Percentiles rank a stretch among this genome's conserved stretches.
Evolutionary conservation across 2,888 invertebrate genomes (phyloP).

Genomic region (Epinotia bilunana): DNA sequence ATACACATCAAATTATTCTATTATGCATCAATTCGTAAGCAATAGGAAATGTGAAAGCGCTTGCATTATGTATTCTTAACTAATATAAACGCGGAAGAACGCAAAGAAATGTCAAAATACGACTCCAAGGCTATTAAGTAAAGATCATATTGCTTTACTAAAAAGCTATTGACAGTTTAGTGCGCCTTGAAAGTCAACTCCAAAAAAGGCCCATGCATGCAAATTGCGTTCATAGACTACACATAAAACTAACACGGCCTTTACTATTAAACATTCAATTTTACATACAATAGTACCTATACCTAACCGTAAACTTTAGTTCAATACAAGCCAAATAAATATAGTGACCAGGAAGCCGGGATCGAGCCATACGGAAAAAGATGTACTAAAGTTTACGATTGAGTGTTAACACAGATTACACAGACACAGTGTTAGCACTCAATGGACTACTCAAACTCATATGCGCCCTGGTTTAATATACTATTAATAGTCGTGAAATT

Average conservation of each 20-base stretch:
- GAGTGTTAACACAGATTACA: slow-evolving; percentile 28
- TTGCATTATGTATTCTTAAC: slow-evolving; percentile 14
- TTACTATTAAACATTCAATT: slow-evolving; percentile 24
- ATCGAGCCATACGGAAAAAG: slow-evolving; percentile 30
- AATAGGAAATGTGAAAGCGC: slow-evolving; percentile 5
- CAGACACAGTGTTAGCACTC: slow-evolving; percentile 32
- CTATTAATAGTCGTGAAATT: slow-evolving; percentile 19
- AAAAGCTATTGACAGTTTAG: slow-evolving; percentile 5
- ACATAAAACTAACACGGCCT: slow-evolving; percentile 13
- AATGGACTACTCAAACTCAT: slow-evolving; percentile 16
- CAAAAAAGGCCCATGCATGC: slow-evolving; percentile 27
- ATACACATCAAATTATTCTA: slow-evolving; percentile 19
- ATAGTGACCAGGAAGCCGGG: slow-evolving; percentile 12
- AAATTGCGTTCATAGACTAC: slow-evolving; percentile 25
- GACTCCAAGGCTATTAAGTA: neutral
- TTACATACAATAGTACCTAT: slow-evolving; percentile 29
- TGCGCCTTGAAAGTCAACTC: slow-evolving; percentile 14
- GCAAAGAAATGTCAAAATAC: neutral
- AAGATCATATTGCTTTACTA: neutral
- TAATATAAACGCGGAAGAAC: neutral
- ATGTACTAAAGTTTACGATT: slow-evolving; percentile 33
- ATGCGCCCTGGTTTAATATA: slow-evolving; percentile 12
- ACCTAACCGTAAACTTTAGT: slow-evolving; percentile 10
- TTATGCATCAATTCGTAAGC: slow-evolving; percentile 25
- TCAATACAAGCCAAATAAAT: slow-evolving; percentile 4